Base-by-base conservation (phyloP, 2,113 vertebrate genomes). In the Macquaria ambigua region DNA sequence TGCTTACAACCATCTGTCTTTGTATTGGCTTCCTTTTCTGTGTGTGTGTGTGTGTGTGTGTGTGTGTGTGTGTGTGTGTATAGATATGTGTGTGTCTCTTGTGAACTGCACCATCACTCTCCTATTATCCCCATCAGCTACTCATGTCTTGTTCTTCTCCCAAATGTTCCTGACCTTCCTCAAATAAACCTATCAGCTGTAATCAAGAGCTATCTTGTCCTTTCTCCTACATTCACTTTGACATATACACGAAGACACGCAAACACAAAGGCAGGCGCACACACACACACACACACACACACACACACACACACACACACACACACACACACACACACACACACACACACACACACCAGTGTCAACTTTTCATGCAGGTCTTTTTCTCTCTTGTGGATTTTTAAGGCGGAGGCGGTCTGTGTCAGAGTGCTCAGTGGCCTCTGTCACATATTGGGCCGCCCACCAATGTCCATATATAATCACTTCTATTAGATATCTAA, bases 161-260 rank as follows among this genome's bases (percentile, higher is more conserved):
- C 80, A 89, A 90, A 91, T 94, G 89, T 89, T 88, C 72, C 87
- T 90, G 93, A 93, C 92, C 92, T 94, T 93, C 90, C 87, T 91
- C 82, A 90, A 93, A 93, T 92, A 91, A 94, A 93, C 91, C 90
- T 85, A 93, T 93, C 93, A 88, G 90, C 84, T 89, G 74, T 88
- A 92, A 94, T 94, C 92, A 94, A 86, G 86, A 84, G 79, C 82
- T 62, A 86, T 90, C 90, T 86, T 62, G 59, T 90, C 84, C 74
- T 83, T 75, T 86, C 85, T 74, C 68, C 28, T 70, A 86, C 89
- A 93, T 82, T 86, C 61, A 34, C 86, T 84, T 56, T 93, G 91
- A 93, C 93, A 92, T 76, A 61, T 66, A 87, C 86, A 70, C 77
- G 34, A 86, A 71, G n/a, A 66, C 82, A 34, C 68, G 66, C 77